Conservation (phyloP, 2,797 vertebrate genomes). For the Enteromius viviparus region DNA sequence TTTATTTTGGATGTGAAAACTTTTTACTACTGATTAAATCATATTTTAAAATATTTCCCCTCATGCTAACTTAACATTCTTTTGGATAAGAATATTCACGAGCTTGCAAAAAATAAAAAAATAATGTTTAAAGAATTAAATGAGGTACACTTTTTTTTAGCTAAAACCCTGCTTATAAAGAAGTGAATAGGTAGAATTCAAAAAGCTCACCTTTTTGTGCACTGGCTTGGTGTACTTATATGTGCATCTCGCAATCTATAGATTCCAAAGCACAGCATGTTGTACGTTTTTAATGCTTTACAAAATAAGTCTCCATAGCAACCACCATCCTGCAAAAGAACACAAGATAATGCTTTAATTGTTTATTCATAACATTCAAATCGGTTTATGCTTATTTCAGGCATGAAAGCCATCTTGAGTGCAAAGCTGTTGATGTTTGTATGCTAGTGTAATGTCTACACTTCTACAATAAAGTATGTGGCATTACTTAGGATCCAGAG, state of each 20-base stretch:
- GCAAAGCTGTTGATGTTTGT: not conserved
- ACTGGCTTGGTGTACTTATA: conserved; percentile 83
- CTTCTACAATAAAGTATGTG: conserved; percentile 13
- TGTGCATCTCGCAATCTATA: conserved; percentile 98
- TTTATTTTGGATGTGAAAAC: too few relatives aligned
- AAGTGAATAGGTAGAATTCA: not conserved
- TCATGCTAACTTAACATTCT: too few relatives aligned
- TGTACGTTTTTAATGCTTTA: conserved; percentile 99
- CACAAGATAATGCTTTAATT: conserved; percentile 43
- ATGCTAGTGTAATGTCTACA: conserved; percentile 5
- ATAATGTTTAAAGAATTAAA: too few relatives aligned
- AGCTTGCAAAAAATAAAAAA: too few relatives aligned
- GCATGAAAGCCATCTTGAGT: not conserved
- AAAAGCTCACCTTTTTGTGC: conserved; percentile 90
- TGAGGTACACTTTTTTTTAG: not conserved
- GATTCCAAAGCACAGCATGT: conserved; percentile 99
- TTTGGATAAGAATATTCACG: too few relatives aligned
- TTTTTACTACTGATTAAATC: too few relatives aligned
- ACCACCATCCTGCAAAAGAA: conserved; percentile 88
- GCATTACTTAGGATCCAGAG: not conserved
- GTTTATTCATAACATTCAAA: not conserved
- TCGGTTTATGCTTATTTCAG: not conserved
- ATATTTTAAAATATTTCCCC: too few relatives aligned
- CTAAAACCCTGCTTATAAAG: not conserved
- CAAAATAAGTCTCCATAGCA: conserved; percentile 99